Evolutionary conservation across 1,140 invertebrate genomes (phyloP), one percentile per base, ranked within the genome.

Genomic region (Colletes gigas): DNA sequence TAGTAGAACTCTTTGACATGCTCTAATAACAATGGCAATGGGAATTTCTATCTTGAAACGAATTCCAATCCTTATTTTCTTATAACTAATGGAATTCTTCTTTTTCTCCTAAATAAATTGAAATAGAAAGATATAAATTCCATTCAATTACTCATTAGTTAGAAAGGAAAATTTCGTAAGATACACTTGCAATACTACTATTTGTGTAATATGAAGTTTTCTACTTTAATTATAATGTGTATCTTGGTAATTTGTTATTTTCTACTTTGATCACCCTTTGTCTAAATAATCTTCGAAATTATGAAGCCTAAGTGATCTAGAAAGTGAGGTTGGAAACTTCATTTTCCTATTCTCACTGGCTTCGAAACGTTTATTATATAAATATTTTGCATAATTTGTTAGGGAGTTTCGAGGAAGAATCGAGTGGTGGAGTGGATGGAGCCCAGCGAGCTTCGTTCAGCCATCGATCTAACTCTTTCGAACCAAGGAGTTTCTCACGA

Each of bases 381-480:
- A 47, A 9, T 47, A n/a, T 74, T 59, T 82, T 83, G 57, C 62
- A 19, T 6, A 57, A 39, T 44, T 47, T 85, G 14, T 74, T 74
- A 93, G 93, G 90, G 92, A 21, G 96, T 96, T 1, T 94, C 94
- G 62, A 94, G 97, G 55, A 94, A 94, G 9, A 95, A 94, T 59
- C 95, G 95, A 89, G 97, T 98, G 0, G 94, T 97, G 19, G 95
- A 97, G 85, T 98, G 96, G 96, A 94, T 95, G 62, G 94, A 95
- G 63, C 97, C 97, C 2, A 94, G 95, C 17, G 93, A 95, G 68
- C 92, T 98, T 52, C 93, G 94, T 47, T 92, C 94, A 52, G 91
- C 94, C 0, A 94, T 98, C 15, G 95, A 97, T 88, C 94, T 98
- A 83, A 91, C 94, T 44, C 90, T 97, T 8, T 90, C 93, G n/a